These are phyloP conservation scores for Palloptera scutellata DNA, from an alignment of 2,888 invertebrate genomes.

Conservation along the genomic window DNA sequence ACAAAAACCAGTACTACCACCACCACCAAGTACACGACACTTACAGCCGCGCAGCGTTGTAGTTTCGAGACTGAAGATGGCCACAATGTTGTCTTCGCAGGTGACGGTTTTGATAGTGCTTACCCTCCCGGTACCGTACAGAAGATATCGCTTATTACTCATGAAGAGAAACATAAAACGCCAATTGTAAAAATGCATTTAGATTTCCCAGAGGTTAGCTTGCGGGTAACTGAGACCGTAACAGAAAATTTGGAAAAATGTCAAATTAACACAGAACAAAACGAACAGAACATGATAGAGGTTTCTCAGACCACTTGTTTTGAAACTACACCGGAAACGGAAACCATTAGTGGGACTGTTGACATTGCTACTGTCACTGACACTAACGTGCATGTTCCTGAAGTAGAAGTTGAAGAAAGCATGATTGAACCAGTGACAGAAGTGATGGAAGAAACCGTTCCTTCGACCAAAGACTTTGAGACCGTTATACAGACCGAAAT, in stretches of 20 bases:
- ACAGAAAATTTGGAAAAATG: constrained; percentile 51
- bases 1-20: constrained; percentile 51
- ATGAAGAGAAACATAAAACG: constrained; percentile 74
- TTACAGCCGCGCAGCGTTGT: constrained; percentile 53
- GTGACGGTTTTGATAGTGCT: constrained; percentile 54
- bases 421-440: too few species aligned
- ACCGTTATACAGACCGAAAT: too few species aligned
- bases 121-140: constrained; percentile 55
- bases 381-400: too few species aligned
- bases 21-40: constrained; percentile 52
- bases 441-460: too few species aligned
- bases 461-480: too few species aligned
- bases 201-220: constrained; percentile 65
- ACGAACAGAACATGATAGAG: not conserved
- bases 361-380: not conserved
- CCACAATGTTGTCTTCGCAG: constrained; percentile 54
- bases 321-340: not conserved
- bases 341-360: not conserved
- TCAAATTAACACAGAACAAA: too few species aligned
- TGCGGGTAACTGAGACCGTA: constrained; percentile 58
- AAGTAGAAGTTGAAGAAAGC: too few species aligned
- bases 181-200: constrained; percentile 73
- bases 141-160: constrained; percentile 74
- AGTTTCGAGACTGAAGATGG: constrained; percentile 56
- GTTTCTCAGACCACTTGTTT: not conserved